phyloP scores from a whole-genome alignment of 2,797 vertebrate species.

The Austrolebias charrua region DNA sequence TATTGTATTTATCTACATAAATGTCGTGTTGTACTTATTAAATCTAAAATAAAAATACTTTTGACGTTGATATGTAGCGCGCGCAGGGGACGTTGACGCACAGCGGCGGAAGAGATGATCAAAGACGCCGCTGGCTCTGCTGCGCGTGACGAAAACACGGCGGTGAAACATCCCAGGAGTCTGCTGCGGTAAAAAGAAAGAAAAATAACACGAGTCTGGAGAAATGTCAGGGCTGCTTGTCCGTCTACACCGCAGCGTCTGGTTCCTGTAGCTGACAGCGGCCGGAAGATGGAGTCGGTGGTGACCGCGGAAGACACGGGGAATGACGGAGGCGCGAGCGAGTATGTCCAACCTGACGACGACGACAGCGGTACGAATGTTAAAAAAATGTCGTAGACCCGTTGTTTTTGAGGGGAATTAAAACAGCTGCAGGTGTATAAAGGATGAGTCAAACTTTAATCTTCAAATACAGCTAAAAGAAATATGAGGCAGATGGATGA shows the following conservation, averaged over 20 bases:
- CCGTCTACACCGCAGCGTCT: constrained; percentile 2
- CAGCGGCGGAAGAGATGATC: constrained; percentile 44
- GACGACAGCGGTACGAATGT: constrained; percentile 69
- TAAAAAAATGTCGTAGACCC: not conserved
- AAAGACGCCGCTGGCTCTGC: constrained; percentile 32
- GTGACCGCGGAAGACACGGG: constrained; percentile 72
- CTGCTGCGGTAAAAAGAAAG: not conserved
- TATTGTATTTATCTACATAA: no score
- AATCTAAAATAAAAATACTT: no score
- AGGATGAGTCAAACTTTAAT: no score
- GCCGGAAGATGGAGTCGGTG: constrained; percentile 76
- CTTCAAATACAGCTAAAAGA: not conserved
- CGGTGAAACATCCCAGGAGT: not conserved
- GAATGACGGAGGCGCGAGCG: constrained; percentile 64
- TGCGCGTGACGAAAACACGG: not conserved
- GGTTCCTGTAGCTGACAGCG: constrained; percentile 23
- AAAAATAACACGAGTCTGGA: not conserved
- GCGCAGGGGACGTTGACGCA: constrained; percentile 53
- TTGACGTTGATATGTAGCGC: constrained; percentile 19
- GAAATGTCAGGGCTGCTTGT: constrained; percentile 15
- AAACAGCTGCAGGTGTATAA: not conserved
- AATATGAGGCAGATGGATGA: constrained; percentile 46
- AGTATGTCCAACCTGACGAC: constrained; percentile 70
- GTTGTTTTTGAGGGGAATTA: not conserved
- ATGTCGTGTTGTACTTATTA: no score